Evolutionary conservation across 2,797 vertebrate genomes (phyloP), one percentile per base, ranked within the genome.

Genomic region (Sebastes glaucus): DNA sequence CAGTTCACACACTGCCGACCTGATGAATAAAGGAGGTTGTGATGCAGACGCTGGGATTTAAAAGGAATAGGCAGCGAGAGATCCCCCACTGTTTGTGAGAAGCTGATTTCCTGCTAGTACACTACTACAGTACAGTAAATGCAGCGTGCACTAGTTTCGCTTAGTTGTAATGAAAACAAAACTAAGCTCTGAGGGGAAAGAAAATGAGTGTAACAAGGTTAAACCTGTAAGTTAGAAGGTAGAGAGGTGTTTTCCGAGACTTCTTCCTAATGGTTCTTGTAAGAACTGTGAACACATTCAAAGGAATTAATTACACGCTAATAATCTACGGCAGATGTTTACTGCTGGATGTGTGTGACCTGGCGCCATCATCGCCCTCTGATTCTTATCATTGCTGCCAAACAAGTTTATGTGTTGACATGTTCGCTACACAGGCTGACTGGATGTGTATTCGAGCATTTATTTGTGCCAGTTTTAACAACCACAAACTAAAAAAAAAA

Each of bases 31-130:
- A 67, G 28, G 32, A 74, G 67, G 70, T 38, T 38, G 80, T 13
- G 64, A 66, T 42, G 63, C 38, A 57, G 13, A 57, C 11, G 0
- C 33, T 2, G 49, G 35, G 63, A 49, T 80, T 80, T 78, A 71
- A 80, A 63, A 23, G 53, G 7, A 33, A 23, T 67, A 42, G 46
- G n/a, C 14, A 10, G 38, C 18, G 7, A 84, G 71, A 73, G 46
- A 77, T 27, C 49, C 20, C 27, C 33, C 5, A 14, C 62, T 80
- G 84, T 71, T 68, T 76, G 73, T 35, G 71, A 71, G 52, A 20
- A 25, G 71, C 63, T 63, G 74, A 83, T 89, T 94, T 94, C 94
- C 94, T 93, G 93, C 86, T 71, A 66, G 57, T 80, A 83, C 81
- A 70, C 84, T 66, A 83, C 84, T 52, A 76, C 63, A 18, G 35